Evolutionary conservation across 2,113 vertebrate species (phyloP).

Genomic region (Paradisaea rubra): DNA sequence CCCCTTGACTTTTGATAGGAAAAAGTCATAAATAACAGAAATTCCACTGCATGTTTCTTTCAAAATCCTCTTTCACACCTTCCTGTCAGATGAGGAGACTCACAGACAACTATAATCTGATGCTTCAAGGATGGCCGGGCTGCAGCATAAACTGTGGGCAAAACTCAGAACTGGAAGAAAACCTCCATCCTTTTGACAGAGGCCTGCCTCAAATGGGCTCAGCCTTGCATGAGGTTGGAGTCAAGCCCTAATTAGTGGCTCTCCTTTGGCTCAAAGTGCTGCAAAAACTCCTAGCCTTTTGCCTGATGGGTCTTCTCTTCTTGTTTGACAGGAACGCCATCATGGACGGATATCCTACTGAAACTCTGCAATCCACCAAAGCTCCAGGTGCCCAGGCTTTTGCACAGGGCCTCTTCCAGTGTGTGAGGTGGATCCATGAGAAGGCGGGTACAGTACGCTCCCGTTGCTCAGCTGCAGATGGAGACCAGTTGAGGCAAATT

Average conservation of each 20-base stretch:
- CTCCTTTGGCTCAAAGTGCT: background rate
- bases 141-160: background rate
- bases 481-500: background rate
- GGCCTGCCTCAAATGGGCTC: background rate
- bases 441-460: rapidly evolving
- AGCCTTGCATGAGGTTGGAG: background rate
- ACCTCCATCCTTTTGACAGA: background rate
- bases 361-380: background rate
- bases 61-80: background rate
- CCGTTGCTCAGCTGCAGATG: background rate
- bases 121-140: background rate
- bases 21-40: background rate
- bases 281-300: background rate
- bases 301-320: background rate
- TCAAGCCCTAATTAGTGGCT: rapidly evolving
- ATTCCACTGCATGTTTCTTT: background rate
- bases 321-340: rapidly evolving
- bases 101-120: background rate
- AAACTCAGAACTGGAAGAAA: background rate
- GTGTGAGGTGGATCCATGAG: background rate
- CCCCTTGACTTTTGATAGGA: background rate
- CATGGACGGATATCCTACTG: background rate
- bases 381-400: rapidly evolving
- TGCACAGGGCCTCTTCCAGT: rapidly evolving
- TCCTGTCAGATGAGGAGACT: background rate